Evolutionary conservation across 1,140 invertebrate species (phyloP).

Genomic region (Mycetomoellerius zeteki): DNA sequence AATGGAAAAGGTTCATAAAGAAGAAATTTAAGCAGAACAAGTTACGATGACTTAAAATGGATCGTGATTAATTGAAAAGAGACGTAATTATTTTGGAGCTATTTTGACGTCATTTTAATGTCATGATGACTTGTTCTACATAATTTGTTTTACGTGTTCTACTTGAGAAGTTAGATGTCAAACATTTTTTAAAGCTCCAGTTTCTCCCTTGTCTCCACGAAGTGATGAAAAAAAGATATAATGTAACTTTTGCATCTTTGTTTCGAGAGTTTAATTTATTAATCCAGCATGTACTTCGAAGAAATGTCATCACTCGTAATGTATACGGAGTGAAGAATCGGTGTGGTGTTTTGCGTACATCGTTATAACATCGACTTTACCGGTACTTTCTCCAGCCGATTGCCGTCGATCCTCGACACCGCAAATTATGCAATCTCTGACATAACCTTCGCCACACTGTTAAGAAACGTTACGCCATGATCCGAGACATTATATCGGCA

Average conservation of each 20-base stretch:
- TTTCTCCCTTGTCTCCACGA: background rate
- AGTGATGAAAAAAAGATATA: background rate
- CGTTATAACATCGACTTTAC: conserved; percentile 53
- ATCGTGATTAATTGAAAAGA: too few species aligned
- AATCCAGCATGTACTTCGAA: background rate
- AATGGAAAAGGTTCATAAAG: background rate
- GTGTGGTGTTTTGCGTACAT: conserved; percentile 19
- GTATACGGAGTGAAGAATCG: conserved; percentile 48
- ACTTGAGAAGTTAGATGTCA: background rate
- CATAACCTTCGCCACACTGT: conserved; percentile 86
- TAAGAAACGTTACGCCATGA: conserved; percentile 84
- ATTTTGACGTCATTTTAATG: too few species aligned
- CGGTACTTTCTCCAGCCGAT: conserved; percentile 82
- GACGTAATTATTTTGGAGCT: too few species aligned
- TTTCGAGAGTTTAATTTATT: background rate
- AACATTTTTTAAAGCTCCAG: background rate
- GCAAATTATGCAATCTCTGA: conserved; percentile 85
- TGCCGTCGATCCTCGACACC: conserved; percentile 73
- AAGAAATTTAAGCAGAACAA: background rate
- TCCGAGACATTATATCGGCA: conserved; percentile 68
- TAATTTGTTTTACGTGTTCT: too few species aligned
- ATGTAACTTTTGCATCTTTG: background rate
- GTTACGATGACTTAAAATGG: too few species aligned
- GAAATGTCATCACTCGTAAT: background rate
- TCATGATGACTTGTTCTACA: too few species aligned